phyloP scores from a whole-genome alignment of 2,888 invertebrate species.

The Eutolmus rufibarbis region DNA sequence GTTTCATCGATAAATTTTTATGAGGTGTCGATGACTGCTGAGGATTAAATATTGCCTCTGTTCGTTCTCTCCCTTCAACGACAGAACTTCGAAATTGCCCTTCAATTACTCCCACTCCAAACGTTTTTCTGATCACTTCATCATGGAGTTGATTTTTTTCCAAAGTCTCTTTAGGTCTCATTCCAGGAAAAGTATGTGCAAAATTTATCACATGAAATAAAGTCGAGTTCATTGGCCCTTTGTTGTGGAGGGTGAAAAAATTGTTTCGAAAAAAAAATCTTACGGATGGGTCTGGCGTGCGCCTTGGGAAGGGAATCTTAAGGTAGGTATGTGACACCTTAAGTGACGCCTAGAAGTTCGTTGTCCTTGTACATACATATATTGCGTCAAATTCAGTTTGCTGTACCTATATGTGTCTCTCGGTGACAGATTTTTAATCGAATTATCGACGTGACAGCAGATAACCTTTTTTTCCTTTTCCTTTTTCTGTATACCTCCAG shows the following conservation, averaged over 20 bases:
- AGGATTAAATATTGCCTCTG: background rate
- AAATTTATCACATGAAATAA: background rate
- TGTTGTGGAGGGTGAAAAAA: background rate
- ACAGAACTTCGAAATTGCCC: background rate
- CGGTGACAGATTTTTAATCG: background rate
- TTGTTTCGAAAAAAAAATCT: background rate
- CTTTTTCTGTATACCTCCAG: background rate
- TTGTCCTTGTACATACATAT: background rate
- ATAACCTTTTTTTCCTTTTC: background rate
- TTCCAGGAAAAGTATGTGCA: background rate
- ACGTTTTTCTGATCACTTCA: background rate
- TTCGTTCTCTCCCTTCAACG: no score
- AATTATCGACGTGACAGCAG: background rate
- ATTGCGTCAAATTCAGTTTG: background rate
- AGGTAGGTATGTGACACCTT: background rate
- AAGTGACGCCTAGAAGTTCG: background rate
- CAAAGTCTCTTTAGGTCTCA: background rate
- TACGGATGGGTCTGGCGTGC: background rate
- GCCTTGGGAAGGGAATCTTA: background rate
- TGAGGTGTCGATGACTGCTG: background rate
- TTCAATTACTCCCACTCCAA: background rate
- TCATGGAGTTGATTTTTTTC: background rate
- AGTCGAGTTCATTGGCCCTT: background rate
- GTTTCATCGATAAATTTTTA: background rate
- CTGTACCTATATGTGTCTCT: background rate